phyloP scores from a whole-genome alignment of 2,797 vertebrate genomes.

The Emys orbicularis region DNA sequence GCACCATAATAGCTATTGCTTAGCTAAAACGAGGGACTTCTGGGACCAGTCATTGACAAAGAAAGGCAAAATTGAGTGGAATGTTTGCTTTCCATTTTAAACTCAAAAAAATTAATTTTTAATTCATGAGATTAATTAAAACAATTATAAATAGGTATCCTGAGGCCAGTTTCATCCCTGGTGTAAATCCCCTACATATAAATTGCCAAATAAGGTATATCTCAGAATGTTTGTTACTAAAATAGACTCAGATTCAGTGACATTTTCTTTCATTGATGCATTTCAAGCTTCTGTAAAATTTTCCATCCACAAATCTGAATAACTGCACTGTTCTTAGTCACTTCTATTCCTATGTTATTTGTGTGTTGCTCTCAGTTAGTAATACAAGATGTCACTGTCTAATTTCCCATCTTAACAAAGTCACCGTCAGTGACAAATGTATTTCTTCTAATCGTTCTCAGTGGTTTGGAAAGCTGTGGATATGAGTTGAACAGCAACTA shows the following conservation, averaged over 20 bases:
- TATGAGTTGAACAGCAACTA: not conserved
- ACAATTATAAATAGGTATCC: not conserved
- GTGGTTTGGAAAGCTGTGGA: not conserved
- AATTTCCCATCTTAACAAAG: not conserved
- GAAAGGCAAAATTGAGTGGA: not conserved
- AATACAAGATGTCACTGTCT: not conserved
- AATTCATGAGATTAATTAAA: not conserved
- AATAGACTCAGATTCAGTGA: not conserved
- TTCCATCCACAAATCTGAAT: not conserved
- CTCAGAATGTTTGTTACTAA: not conserved
- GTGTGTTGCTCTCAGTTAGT: not conserved
- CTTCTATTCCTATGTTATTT: not conserved
- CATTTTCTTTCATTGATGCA: not conserved
- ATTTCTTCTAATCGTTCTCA: not conserved
- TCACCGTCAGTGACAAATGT: not conserved
- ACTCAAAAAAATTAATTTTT: not conserved
- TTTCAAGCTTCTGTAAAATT: not conserved
- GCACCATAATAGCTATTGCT: not conserved
- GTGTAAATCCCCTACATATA: not conserved
- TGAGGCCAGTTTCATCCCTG: not conserved
- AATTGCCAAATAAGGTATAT: not conserved
- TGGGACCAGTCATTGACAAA: not conserved
- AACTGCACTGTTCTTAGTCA: not conserved
- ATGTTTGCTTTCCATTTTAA: not conserved
- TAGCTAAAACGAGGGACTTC: not conserved